Conservation (phyloP, 2,797 vertebrate species). For the Taenioides sp. region DNA sequence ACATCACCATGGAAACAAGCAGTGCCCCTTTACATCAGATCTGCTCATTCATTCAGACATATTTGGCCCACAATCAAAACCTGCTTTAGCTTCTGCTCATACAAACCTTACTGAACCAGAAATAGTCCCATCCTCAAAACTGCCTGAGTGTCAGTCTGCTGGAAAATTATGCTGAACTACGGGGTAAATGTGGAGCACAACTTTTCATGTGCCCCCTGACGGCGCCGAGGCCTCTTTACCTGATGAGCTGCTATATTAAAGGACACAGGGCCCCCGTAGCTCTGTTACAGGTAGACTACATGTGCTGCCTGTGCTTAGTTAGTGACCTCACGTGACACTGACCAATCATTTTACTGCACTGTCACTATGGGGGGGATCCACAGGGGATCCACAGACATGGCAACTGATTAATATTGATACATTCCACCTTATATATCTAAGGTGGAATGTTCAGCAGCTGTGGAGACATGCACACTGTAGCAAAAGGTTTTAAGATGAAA, state of each 20-base stretch:
- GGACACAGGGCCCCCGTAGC: conserved; percentile 2
- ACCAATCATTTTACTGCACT: too few relatives aligned
- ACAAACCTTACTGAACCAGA: background rate
- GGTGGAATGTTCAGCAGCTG: too few relatives aligned
- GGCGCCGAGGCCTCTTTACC: too few relatives aligned
- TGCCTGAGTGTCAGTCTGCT: conserved; percentile 3
- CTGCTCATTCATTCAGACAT: background rate
- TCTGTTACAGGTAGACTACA: conserved; percentile 14
- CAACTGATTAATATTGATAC: too few relatives aligned
- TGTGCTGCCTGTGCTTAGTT: background rate
- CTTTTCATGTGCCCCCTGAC: conserved; percentile 10
- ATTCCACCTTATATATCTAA: too few relatives aligned
- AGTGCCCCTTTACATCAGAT: background rate
- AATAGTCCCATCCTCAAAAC: conserved; percentile 1
- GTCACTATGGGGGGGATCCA: too few relatives aligned
- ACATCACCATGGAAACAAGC: background rate
- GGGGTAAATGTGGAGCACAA: conserved; percentile 17
- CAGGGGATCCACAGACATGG: too few relatives aligned
- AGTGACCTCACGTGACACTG: conserved; percentile 6
- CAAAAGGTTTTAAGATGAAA: too few relatives aligned
- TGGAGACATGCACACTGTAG: too few relatives aligned
- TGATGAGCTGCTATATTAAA: conserved; percentile 21
- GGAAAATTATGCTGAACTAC: conserved; percentile 24
- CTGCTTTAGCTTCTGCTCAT: background rate
- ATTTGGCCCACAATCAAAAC: conserved; percentile 13